Percentiles rank a stretch among this genome's conserved stretches.
Evolutionary conservation across 1,140 invertebrate genomes (phyloP).

Genomic region (Drosophila santomea): DNA sequence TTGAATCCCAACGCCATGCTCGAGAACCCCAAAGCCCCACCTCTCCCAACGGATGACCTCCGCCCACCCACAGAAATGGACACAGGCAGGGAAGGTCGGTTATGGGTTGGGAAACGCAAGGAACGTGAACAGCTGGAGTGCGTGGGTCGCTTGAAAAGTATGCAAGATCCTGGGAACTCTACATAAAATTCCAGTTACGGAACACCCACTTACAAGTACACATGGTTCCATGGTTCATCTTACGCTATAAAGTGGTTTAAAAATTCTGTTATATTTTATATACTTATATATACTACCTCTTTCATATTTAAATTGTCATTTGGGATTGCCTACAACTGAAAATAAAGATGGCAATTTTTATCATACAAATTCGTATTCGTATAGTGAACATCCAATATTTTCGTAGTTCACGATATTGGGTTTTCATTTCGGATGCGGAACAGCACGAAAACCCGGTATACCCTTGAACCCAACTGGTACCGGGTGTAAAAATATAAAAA

Average conservation of each 20-base stretch:
- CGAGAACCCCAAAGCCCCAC: neutral
- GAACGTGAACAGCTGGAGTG: slow-evolving; percentile 36
- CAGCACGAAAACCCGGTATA: slow-evolving; percentile 14
- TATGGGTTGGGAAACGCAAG: slow-evolving; percentile 11
- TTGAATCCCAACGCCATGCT: slow-evolving; percentile 53
- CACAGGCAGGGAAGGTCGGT: slow-evolving; percentile 30
- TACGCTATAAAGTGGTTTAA: no score
- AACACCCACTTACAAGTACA: no score
- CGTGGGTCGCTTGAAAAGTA: slow-evolving; percentile 33
- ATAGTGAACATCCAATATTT: no score
- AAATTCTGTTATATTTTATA: no score
- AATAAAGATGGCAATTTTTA: no score
- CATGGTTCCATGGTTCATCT: no score
- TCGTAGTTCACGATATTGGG: no score
- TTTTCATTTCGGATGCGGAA: no score
- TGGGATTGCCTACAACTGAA: no score
- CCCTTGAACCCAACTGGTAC: slow-evolving; percentile 18
- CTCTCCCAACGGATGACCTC: neutral
- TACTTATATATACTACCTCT: no score
- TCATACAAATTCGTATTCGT: no score
- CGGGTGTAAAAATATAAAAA: slow-evolving; percentile 11
- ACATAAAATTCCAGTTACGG: neutral
- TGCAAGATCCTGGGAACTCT: neutral
- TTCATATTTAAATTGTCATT: no score
- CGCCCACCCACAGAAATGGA: slow-evolving; percentile 36